Percentiles rank a stretch among this genome's conserved stretches.
Conservation (phyloP, 1,140 invertebrate species). For the Harlomillsia oculata region DNA sequence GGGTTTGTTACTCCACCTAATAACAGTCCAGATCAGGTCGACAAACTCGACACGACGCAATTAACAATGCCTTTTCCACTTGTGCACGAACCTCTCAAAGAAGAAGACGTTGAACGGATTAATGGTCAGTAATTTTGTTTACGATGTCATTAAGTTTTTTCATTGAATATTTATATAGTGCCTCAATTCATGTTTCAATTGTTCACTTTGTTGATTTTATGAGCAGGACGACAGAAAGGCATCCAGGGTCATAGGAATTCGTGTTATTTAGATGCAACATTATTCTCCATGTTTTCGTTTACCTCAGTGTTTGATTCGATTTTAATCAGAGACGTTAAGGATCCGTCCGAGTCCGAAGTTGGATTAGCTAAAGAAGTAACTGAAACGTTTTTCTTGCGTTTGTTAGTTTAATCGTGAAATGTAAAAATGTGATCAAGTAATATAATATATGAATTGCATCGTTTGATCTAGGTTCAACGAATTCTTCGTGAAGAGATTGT, state of each 20-base stretch:
- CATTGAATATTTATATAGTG: neutral
- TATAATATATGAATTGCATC: too few species aligned
- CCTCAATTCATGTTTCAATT: neutral
- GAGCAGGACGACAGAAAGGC: constrained; percentile 44
- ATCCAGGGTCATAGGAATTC: constrained; percentile 98
- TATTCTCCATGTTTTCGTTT: constrained; percentile 95
- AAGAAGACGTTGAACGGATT: constrained; percentile 30
- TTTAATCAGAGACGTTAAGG: constrained; percentile 58
- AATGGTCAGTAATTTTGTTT: constrained; percentile 17
- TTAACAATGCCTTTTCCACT: constrained; percentile 12
- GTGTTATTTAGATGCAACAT: constrained; percentile 90
- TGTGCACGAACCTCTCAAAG: constrained; percentile 21
- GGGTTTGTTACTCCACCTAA: too few species aligned
- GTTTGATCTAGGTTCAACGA: constrained; percentile 65
- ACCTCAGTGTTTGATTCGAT: constrained; percentile 84
- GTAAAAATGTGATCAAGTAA: too few species aligned
- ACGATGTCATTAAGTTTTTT: neutral
- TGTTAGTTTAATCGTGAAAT: too few species aligned
- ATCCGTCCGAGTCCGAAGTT: too few species aligned
- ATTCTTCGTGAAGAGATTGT: constrained; percentile 91
- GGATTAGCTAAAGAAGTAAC: neutral
- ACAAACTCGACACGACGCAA: too few species aligned
- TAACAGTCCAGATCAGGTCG: too few species aligned
- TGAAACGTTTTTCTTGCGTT: too few species aligned
- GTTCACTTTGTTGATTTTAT: neutral